These are phyloP conservation scores for Halcyon senegalensis DNA, from an alignment of 2,113 vertebrate genomes.

Conservation along the genomic window DNA sequence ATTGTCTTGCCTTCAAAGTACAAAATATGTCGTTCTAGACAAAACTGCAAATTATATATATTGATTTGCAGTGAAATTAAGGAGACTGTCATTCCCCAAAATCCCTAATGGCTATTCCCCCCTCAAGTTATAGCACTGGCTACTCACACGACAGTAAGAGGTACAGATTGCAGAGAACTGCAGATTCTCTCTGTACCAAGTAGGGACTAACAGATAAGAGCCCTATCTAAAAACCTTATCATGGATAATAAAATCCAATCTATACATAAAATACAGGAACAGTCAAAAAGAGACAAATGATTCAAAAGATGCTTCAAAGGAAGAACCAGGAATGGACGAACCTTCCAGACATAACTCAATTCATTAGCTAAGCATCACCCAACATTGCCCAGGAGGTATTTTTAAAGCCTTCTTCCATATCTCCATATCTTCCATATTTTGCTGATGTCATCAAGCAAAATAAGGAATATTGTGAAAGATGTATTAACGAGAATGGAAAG, in stretches of 20 bases:
- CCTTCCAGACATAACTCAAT: not conserved
- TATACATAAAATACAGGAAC: not conserved
- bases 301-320: not conserved
- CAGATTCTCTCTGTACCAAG: not conserved
- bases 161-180: not conserved
- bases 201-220: not conserved
- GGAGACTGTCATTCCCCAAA: not conserved
- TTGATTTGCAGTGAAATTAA: not conserved
- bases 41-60: not conserved
- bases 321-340: not conserved
- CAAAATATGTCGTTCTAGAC: not conserved
- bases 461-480: not conserved
- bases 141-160: not conserved
- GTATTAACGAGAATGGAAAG: not conserved
- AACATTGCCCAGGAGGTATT: not conserved
- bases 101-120: not conserved
- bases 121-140: not conserved
- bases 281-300: not conserved
- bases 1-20: not conserved
- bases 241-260: not conserved
- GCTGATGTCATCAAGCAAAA: conserved; percentile 24
- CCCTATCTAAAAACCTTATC: not conserved
- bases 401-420: not conserved
- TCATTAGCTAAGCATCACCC: not conserved
- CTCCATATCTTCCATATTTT: not conserved